Evolutionary conservation across 2,888 invertebrate species (phyloP), one percentile per base, ranked within the genome.

Genomic region (Adelphocoris suturalis): DNA sequence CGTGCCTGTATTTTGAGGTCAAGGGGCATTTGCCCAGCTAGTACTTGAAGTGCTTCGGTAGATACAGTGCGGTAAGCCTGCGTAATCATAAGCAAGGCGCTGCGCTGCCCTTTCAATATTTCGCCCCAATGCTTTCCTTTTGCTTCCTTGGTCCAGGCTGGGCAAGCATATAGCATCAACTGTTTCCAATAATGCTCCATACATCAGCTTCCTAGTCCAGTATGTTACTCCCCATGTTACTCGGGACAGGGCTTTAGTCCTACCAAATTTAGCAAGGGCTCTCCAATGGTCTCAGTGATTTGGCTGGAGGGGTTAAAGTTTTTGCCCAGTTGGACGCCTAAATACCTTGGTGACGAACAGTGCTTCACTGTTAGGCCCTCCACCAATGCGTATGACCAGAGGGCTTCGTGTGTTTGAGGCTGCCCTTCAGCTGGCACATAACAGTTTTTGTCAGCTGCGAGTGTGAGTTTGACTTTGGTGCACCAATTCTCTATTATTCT

Each of bases 31-130:
- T 47, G 23, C 3, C 87, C 87, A 5, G 87, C 75, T 2, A 87
- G 9, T 48, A 87, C 76, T 37, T 87, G 87, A 0, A 87, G 47
- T n/a, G 86, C 86, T n/a, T 68, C 61, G 7, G 28, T 19, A 13
- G 86, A 86, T 14, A 23, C 19, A 13, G 87, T 78, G 9, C 75
- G 9, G 87, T 87, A 87, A n/a, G 87, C 75, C 16, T 76, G 48
- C 2, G 87, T 87, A 23, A 57, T 47, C 82, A 82, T 82, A 0
- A 82, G 11, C 13, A 82, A 52, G 0, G 82, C 85, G 27, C 61
- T 85, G 19, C 85, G 12, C 28, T 85, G 85, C 1, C 61, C 11
- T 14, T 55, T 85, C 13, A 61, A 52, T 0, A 85, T 0, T 11
- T 23, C 19, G 14, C 13, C 9, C 57, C 85, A 85, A 19, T 85